Conservation (phyloP, 2,888 invertebrate genomes). For the Andricus quercusramuli region DNA sequence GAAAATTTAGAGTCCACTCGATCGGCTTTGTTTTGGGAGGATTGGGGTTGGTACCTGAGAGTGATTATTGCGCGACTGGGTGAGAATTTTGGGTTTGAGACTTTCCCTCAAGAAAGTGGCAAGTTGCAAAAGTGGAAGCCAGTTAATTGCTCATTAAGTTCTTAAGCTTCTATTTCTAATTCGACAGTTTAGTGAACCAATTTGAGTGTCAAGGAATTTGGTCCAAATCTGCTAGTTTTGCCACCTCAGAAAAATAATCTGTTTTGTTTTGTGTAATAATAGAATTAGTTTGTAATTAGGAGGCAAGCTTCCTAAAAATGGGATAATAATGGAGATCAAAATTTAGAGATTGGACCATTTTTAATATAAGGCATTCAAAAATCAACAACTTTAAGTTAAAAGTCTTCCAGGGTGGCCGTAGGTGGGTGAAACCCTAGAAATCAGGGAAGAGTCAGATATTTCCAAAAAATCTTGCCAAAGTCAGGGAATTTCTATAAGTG, state of each 20-base stretch:
- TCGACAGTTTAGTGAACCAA: conserved; percentile 4
- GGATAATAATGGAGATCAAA: neutral
- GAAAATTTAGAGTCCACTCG: neutral
- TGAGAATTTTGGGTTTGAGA: conserved; percentile 22
- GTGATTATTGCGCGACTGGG: conserved; percentile 34
- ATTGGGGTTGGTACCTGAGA: conserved; percentile 36
- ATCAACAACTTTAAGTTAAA: neutral
- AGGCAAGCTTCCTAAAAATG: neutral
- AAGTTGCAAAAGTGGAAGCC: conserved; percentile 16
- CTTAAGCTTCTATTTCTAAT: neutral
- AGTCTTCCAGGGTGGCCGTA: neutral
- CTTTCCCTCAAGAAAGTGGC: neutral
- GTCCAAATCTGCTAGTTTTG: neutral
- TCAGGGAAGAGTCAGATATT: too few relatives aligned
- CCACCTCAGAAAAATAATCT: conserved; percentile 9
- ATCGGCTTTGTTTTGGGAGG: conserved; percentile 31
- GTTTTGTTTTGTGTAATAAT: conserved; percentile 3
- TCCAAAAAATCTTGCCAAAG: too few relatives aligned
- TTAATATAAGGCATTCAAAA: neutral
- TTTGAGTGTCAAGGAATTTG: neutral
- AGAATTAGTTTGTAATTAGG: conserved; percentile 2
- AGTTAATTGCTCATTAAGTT: conserved; percentile 33
- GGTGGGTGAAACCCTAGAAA: too few relatives aligned
- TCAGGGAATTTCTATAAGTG: too few relatives aligned
- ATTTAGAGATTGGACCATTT: neutral